phyloP scores from a whole-genome alignment of 2,888 invertebrate genomes.

The Ornithoptera alexandrae region DNA sequence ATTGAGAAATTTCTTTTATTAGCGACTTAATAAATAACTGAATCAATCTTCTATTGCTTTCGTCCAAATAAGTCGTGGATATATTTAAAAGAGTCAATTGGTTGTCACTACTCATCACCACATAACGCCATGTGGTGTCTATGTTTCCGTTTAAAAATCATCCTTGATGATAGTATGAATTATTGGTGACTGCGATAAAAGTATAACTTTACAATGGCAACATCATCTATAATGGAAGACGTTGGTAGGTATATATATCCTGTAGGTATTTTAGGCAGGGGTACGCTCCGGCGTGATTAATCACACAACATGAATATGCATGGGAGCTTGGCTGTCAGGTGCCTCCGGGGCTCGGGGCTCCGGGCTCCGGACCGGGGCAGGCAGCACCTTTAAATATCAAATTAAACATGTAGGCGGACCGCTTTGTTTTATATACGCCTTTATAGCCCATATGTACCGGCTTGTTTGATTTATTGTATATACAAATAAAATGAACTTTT shows the following conservation, averaged over 20 bases:
- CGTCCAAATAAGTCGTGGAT: no score
- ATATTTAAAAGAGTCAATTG: no score
- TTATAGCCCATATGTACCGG: not conserved
- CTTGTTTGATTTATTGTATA: not conserved
- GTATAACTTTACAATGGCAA: slow-evolving; percentile 29
- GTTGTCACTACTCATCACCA: no score
- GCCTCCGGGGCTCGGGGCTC: slow-evolving; percentile 27
- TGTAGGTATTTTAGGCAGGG: slow-evolving; percentile 50
- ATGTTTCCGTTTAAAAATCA: no score
- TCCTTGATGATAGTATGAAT: not conserved
- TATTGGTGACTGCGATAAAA: not conserved
- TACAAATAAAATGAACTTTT: not conserved
- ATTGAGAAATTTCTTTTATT: no score
- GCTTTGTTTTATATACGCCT: slow-evolving; percentile 24
- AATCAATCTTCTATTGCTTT: no score
- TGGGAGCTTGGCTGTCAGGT: slow-evolving; percentile 69
- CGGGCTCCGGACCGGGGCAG: slow-evolving; percentile 14
- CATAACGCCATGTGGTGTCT: no score
- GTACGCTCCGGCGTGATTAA: slow-evolving; percentile 60
- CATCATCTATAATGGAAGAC: slow-evolving; percentile 25
- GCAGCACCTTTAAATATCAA: slow-evolving; percentile 72
- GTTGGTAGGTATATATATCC: slow-evolving; percentile 27
- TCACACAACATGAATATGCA: slow-evolving; percentile 76
- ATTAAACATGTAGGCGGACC: slow-evolving; percentile 61
- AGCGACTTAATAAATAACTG: no score